Percentiles rank a stretch among this genome's conserved stretches.
Evolutionary conservation across 2,797 vertebrate genomes (phyloP).

Genomic region (Eulemur albifrons): DNA sequence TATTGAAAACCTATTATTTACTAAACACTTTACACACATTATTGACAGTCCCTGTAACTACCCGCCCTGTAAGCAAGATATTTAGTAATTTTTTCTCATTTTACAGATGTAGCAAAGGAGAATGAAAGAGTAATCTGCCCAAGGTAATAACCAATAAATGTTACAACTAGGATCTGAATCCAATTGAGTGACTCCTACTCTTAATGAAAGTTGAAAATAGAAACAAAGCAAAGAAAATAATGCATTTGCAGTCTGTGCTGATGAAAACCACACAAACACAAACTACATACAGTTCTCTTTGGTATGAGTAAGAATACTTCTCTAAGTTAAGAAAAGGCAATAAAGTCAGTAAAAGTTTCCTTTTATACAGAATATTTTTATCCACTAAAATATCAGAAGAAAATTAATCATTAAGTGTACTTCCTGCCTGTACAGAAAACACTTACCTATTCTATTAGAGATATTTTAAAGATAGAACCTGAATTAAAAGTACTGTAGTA

Average conservation of each 20-base stretch:
- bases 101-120: background rate
- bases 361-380: conserved; percentile 27
- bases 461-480: background rate
- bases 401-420: background rate
- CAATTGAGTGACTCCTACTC: background rate
- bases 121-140: background rate
- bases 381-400: background rate
- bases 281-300: background rate
- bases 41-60: background rate
- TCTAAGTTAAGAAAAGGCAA: background rate
- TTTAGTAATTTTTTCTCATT: background rate
- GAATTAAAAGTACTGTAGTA: background rate
- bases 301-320: background rate
- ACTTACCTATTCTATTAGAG: background rate
- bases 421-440: background rate
- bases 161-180: background rate
- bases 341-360: background rate
- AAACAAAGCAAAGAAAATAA: background rate
- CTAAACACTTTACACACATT: background rate
- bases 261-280: background rate
- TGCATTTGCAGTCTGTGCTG: background rate
- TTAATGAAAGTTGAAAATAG: background rate
- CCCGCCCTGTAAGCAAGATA: background rate
- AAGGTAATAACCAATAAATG: background rate
- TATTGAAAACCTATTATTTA: background rate